Percentiles rank a stretch among this genome's conserved stretches.
These are phyloP conservation scores for Erythrolamprus reginae DNA, from an alignment of 2,113 vertebrate genomes.

Conservation along the genomic window DNA sequence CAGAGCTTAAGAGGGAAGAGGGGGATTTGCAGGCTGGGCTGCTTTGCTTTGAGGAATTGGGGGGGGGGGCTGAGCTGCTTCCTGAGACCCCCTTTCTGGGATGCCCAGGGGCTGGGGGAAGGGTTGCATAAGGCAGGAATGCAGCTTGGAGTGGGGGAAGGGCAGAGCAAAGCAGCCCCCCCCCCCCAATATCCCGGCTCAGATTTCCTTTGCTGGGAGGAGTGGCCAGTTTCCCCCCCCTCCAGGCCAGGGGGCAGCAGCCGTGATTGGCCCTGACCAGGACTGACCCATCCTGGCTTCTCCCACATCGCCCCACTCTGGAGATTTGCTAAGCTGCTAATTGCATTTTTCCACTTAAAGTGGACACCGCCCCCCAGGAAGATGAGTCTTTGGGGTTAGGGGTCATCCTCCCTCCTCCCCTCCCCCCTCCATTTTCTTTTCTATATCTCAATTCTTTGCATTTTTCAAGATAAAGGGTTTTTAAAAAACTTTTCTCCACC, in stretches of 20 bases:
- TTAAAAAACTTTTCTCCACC: too few relatives aligned
- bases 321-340: neutral
- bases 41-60: too few relatives aligned
- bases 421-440: neutral
- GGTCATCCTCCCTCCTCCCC: neutral
- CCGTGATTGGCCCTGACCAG: neutral
- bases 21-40: neutral
- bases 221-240: neutral
- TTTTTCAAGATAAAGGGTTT: too few relatives aligned
- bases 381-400: neutral
- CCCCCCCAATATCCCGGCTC: neutral
- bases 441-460: neutral
- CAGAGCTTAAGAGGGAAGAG: neutral
- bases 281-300: too few relatives aligned
- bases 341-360: neutral
- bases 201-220: neutral
- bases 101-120: neutral
- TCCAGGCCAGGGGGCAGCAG: neutral
- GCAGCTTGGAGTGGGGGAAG: neutral
- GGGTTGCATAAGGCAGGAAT: conserved; percentile 35
- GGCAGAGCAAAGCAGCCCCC: neutral
- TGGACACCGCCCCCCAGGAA: too few relatives aligned
- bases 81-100: neutral
- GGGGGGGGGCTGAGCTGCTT: neutral
- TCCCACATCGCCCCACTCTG: rapidly evolving